Base-by-base conservation (phyloP, 2,113 vertebrate species). In the Rhombomys opimus region DNA sequence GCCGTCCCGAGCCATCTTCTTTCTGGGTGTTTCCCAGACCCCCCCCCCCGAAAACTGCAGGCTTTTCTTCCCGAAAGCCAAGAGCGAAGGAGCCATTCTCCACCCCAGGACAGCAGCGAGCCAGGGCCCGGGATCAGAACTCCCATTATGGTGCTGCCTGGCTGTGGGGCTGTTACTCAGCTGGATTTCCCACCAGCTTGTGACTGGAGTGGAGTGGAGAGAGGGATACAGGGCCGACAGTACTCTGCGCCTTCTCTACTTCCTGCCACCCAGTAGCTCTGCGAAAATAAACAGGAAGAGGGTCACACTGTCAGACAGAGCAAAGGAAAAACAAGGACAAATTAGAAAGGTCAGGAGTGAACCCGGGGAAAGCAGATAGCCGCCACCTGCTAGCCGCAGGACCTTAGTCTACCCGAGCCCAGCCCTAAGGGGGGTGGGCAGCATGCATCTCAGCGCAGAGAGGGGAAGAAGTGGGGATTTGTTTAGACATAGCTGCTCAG, bases 61-160 rank as follows among this genome's bases (percentile, higher is more conserved):
- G 17, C 22, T 32, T 52, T 30, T 2, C 68, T 13, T 50, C 77
- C 81, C 4, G 50, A 70, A 25, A 25, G 23, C 46, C 54, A 7
- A 20, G 50, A 18, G 30, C 6, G 2, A 67, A 46, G 46, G 46
- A 46, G 63, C 5, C 35, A 4, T 25, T 41, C 41, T 32, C 50
- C 25, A 76, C 30, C 25, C 4, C 25, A 7, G 27, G 7, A 22
- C 13, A 10, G 23, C 57, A 22, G 41, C 12, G 15, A 63, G 32
- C 76, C 30, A 2, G 18, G 32, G 67, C 7, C 4, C 30, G 14
- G 12, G 0, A 10, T 5, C 12, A 0, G 18, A 32, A 0, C 1
- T 23, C 50, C 68, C 27, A 13, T 50, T 11, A 65, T 72, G 22
- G 68, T 20, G 50, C 52, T 1, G 54, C 41, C 0, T 0, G 2